A percentile compares a stretch with the other conserved stretches of the same genome.
These are phyloP conservation scores for Epicampocera succincta DNA, from an alignment of 2,888 invertebrate species.

Conservation along the genomic window DNA sequence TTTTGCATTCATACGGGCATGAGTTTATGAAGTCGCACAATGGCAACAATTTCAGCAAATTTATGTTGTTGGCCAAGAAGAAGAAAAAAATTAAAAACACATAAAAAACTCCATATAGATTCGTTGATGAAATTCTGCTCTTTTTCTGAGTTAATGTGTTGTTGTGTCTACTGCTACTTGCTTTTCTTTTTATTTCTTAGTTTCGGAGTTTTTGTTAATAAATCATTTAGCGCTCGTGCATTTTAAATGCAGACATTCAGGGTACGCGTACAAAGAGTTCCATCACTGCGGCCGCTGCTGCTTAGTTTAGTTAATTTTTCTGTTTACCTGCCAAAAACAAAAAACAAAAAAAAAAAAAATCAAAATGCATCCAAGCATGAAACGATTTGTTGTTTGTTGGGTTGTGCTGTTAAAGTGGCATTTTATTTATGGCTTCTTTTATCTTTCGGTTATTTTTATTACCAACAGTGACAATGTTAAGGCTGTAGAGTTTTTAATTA, in stretches of 20 bases:
- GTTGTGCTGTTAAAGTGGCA: constrained; percentile 36
- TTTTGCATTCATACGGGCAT: constrained; percentile 26
- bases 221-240: constrained; percentile 41
- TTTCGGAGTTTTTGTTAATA: constrained; percentile 25
- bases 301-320: constrained; percentile 21
- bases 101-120: constrained; percentile 39
- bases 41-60: constrained; percentile 55
- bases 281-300: background rate
- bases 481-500: too few species aligned
- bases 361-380: constrained; percentile 4
- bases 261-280: constrained; percentile 10
- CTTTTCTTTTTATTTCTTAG: background rate
- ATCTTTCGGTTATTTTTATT: background rate
- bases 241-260: constrained; percentile 17
- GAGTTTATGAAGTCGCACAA: constrained; percentile 26
- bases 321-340: background rate
- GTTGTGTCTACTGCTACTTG: constrained; percentile 1
- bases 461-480: background rate
- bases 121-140: constrained; percentile 36
- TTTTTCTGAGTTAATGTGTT: constrained; percentile 4
- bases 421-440: background rate
- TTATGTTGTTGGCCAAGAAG: constrained; percentile 46
- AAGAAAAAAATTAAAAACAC: constrained; percentile 5
- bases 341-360: background rate
- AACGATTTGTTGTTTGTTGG: constrained; percentile 3